These are phyloP conservation scores for Tamandua tetradactyla DNA, from an alignment of 2,797 vertebrate genomes.

Conservation along the genomic window DNA sequence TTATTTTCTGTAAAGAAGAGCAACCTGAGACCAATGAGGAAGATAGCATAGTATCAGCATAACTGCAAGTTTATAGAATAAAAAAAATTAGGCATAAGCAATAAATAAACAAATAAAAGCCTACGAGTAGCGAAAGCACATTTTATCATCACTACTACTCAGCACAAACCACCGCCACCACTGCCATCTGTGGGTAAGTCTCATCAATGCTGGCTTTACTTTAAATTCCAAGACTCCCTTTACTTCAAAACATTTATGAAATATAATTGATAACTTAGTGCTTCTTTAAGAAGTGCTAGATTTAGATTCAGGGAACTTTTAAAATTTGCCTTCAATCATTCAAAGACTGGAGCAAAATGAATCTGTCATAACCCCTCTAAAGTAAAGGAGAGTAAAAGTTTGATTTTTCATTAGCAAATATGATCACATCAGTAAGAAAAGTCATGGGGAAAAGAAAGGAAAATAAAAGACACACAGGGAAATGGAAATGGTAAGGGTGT, in stretches of 20 bases:
- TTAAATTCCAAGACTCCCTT: not conserved
- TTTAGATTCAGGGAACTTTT: not conserved
- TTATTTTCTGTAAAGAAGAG: conserved; percentile 15
- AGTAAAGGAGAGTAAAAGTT: not conserved
- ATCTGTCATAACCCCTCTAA: not conserved
- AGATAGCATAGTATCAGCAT: not conserved
- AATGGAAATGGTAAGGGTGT: not conserved
- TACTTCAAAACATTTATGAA: not conserved
- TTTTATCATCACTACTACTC: not conserved
- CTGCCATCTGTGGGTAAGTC: accelerated
- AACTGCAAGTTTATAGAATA: not conserved
- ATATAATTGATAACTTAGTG: not conserved
- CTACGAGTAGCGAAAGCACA: not conserved
- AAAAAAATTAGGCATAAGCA: not conserved
- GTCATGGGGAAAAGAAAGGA: not conserved
- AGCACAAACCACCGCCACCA: not conserved
- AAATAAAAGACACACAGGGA: not conserved
- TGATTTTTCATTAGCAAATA: not conserved
- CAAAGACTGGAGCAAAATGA: not conserved
- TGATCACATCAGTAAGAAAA: not conserved
- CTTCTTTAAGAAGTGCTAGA: not conserved
- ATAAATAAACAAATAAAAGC: not conserved
- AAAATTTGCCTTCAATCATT: not conserved
- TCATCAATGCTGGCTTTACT: not conserved
- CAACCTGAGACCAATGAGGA: not conserved